These are phyloP conservation scores for Corynorhinus townsendii DNA, from an alignment of 2,113 vertebrate genomes.

Conservation along the genomic window DNA sequence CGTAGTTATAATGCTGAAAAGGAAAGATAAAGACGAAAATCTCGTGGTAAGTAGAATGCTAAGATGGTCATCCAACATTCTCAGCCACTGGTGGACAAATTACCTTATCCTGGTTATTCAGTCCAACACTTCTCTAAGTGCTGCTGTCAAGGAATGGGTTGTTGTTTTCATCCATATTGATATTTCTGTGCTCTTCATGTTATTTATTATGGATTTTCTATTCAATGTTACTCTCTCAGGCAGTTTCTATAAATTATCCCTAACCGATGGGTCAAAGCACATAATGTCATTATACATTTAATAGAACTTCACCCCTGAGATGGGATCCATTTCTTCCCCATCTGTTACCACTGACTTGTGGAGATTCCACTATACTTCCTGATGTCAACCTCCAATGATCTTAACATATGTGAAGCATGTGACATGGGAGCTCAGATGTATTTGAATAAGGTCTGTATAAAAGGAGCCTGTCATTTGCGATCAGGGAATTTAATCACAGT, in stretches of 20 bases:
- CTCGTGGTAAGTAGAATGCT: too few species aligned
- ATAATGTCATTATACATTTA: background rate
- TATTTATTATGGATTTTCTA: background rate
- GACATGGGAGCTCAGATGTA: background rate
- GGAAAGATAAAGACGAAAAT: too few species aligned
- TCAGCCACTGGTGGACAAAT: too few species aligned
- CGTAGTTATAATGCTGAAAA: too few species aligned
- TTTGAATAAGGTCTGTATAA: background rate
- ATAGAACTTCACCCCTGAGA: background rate
- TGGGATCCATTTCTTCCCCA: background rate
- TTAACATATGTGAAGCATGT: background rate
- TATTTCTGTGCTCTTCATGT: background rate
- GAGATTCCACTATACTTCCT: background rate
- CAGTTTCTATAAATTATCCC: background rate
- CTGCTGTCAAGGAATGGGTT: too few species aligned
- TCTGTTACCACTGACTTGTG: background rate
- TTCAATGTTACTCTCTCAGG: background rate
- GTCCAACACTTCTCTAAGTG: too few species aligned
- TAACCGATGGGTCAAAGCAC: background rate
- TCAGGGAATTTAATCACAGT: background rate
- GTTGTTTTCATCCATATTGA: background rate
- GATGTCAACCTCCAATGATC: background rate
- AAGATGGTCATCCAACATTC: too few species aligned
- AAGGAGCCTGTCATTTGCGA: background rate
- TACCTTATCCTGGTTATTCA: too few species aligned